A percentile compares a stretch with the other conserved stretches of the same genome.
phyloP scores from a whole-genome alignment of 2,113 vertebrate species.

The Rhinolophus sinicus region DNA sequence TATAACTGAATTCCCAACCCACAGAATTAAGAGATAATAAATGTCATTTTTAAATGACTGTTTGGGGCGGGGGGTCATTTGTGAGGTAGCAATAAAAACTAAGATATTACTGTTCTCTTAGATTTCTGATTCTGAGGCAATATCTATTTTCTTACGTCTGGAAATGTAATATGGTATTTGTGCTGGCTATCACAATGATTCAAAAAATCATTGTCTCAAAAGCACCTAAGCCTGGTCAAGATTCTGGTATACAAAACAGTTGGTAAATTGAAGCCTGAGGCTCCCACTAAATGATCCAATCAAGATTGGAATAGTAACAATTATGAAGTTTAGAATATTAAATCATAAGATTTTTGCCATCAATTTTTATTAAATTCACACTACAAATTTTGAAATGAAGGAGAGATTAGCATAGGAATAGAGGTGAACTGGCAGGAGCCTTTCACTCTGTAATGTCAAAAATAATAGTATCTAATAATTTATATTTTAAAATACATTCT shows the following conservation, averaged over 20 bases:
- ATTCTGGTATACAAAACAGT: background rate
- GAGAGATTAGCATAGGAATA: background rate
- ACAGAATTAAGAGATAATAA: background rate
- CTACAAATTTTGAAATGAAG: background rate
- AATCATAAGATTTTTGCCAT: background rate
- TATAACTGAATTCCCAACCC: background rate
- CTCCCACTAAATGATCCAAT: background rate
- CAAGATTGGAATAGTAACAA: background rate
- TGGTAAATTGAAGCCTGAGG: background rate
- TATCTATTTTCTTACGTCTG: background rate
- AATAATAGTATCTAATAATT: background rate
- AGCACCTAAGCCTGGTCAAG: background rate
- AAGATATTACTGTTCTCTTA: background rate
- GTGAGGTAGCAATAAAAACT: background rate
- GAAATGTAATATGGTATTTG: background rate
- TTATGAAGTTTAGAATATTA: background rate
- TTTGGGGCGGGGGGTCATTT: background rate
- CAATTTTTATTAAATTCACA: background rate
- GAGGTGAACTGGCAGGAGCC: background rate
- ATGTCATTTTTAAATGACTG: background rate
- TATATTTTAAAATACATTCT: background rate
- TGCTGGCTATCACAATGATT: background rate
- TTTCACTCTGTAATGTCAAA: background rate
- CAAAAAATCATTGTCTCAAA: background rate
- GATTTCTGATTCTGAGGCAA: background rate